Base-by-base conservation (phyloP, 2,113 vertebrate genomes). In the Buteo buteo region DNA sequence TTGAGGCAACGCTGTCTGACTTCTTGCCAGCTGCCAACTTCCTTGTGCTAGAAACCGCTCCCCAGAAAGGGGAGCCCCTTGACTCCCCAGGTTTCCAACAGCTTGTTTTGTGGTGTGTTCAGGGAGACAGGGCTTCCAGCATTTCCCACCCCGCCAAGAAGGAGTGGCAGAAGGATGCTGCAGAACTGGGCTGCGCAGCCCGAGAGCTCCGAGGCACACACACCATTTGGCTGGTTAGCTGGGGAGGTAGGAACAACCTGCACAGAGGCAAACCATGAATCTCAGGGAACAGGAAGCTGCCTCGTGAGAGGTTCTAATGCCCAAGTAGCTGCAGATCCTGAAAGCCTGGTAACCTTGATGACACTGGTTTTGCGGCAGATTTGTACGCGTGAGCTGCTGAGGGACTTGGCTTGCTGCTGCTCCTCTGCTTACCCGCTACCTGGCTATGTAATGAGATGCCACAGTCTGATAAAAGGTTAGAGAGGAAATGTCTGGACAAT, bases 11-110 rank as follows among this genome's bases (percentile, higher is more conserved):
- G 5, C 9, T 49, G 21, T 40, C 19, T 54, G 49, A 72, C 20
- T 25, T 28, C 20, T 64, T 42, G 16, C 12, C 71, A 82, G 19
- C 36, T 65, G 40, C 24, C 29, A 44, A n/a, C 7, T 16, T 58
- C 13, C 9, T 50, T 0, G 0, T 17, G 16, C 18, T 42, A 84
- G 20, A 78, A 73, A 31, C 10, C 3, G 45, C 44, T n/a, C 32
- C 16, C 38, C 34, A 9, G 61, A 49, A 70, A 5, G 1, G 7
- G 11, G 24, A 81, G 6, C 4, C 42, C 16, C 42, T 49, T 36
- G 14, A 11, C 6, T 36, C 26, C 17, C n/a, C 29, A 50, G 25
- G 12, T 22, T 84, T 34, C 18, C 16, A 62, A 8, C 8, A 45
- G 11, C 15, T 58, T 55, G 1, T 29, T 74, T 20, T 15, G 11